Base-by-base conservation (phyloP, 2,113 vertebrate genomes). In the Callocephalon fimbriatum region DNA sequence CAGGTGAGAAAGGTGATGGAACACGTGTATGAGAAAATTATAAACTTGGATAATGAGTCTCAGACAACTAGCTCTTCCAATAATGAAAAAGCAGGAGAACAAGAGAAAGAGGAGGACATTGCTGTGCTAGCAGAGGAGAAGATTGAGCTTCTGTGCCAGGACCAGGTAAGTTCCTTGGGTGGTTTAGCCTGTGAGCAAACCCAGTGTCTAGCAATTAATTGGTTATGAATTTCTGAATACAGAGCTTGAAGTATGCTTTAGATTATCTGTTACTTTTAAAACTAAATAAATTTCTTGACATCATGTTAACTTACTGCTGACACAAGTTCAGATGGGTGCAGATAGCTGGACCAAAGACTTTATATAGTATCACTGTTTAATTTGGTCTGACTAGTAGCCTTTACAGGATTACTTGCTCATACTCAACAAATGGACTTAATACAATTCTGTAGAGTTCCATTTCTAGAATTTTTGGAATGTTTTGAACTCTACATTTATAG, bases 1-100 rank as follows among this genome's bases (percentile, higher is more conserved):
- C 99, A 99, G 91, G 99, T 99, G 92, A 98, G 99, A 59, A 99
- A 99, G 81, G 99, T 99, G 94, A 99, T 99, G 99, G 99, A 99
- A 68, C 99, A 99, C 0, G 99, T 99, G 11, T 99, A 99, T 48
- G 99, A 99, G 98, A 99, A 99, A 97, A 99, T 99, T 93, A 99
- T 99, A 42, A 99, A 99, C 97, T 95, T 99, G 96, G 99, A 99
- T 97, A 99, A 99, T 0, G 99, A 99, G 95, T 99, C 99, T 19
- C 99, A 99, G 98, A 99, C 99, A 85, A 99, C 99, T 19, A 99
- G 99, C 95, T 99, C 99, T n/a, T 99, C 99, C 92, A 99, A 99
- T 83, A 99, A 99, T 7, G 99, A 99, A 25, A 99, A 99, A 68
- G 98, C 99, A 3, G 99, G 99, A 58, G 99, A 99, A 93, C 99